Evolutionary conservation across 2,113 vertebrate species (phyloP), one percentile per base, ranked within the genome.

Genomic region (Crotalus horridus): DNA sequence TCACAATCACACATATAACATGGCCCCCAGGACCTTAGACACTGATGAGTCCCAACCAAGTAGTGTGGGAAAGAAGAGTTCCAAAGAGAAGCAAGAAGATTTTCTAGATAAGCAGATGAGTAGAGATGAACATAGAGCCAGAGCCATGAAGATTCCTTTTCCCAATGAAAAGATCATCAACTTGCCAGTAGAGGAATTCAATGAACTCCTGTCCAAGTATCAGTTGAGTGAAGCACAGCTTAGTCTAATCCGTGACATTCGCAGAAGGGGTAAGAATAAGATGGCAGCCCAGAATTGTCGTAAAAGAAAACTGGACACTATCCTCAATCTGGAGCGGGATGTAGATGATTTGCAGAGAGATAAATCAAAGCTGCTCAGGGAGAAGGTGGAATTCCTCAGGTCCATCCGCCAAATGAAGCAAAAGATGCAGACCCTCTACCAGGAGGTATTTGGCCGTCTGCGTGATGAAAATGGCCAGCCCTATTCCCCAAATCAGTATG

Each of bases 261-360:
- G 99, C 91, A 95, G 99, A 90, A 98, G 99, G 0, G 99, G 99
- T 91, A 99, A 99, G 96, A 99, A 99, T 98, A 99, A 99, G 97
- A 99, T 99, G 99, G 99, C 99, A 0, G 99, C 99, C 0, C 99
- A 99, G 96, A 99, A 99, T 98, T 99, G 99, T 97, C 99, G 99
- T 93, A 99, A 99, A 97, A 98, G 99, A 94, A 99, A 99, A 61
- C 97, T 99, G 96, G 99, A 99, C 96, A 99, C 99, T 94, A 99
- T 99, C 97, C 98, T 99, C 4, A 99, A 99, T 97, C 97, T 99
- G 96, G 99, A 99, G 95, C 98, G 99, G 54, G 99, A 99, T 1
- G 99, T 99, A 87, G 99, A 99, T 54, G 98, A 99, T 87, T 98
- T 99, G 97, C 97, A 98, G 88, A 98, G 99, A 0, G 98, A 99